Conservation (phyloP, 2,113 vertebrate genomes). For the Daphoenositta chrysoptera region DNA sequence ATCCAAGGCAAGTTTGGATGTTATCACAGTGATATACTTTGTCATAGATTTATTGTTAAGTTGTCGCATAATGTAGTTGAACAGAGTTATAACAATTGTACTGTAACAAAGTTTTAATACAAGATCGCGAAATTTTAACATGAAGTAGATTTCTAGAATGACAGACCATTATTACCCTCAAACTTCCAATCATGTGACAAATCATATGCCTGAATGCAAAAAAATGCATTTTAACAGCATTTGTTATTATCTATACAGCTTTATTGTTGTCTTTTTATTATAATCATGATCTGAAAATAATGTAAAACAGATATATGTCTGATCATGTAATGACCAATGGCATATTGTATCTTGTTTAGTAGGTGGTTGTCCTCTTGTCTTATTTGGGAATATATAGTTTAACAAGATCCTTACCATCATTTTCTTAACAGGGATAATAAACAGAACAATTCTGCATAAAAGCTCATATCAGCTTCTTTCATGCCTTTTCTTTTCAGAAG, state of each 20-base stretch:
- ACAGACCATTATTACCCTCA: constrained; percentile 46
- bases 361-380: constrained; percentile 53
- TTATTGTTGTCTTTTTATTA: constrained; percentile 58
- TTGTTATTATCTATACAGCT: constrained; percentile 40
- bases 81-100: constrained; percentile 56
- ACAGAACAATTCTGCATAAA: constrained; percentile 82
- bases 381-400: constrained; percentile 67
- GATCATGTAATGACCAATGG: constrained; percentile 66
- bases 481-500: constrained; percentile 79
- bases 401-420: constrained; percentile 75
- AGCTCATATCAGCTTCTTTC: constrained; percentile 80
- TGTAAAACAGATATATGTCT: constrained; percentile 19
- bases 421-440: constrained; percentile 80
- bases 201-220: constrained; percentile 33
- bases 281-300: constrained; percentile 64
- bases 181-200: constrained; percentile 60
- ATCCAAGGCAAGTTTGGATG: constrained; percentile 54
- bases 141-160: constrained; percentile 47
- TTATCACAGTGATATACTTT: constrained; percentile 60
- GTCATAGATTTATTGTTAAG: constrained; percentile 68
- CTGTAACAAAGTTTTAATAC: constrained; percentile 71
- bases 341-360: constrained; percentile 61
- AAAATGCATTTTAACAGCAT: constrained; percentile 20
- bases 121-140: constrained; percentile 50
- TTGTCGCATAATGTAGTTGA: constrained; percentile 30